phyloP scores from a whole-genome alignment of 2,888 invertebrate species.

The Pycnomerus fuliginosus region DNA sequence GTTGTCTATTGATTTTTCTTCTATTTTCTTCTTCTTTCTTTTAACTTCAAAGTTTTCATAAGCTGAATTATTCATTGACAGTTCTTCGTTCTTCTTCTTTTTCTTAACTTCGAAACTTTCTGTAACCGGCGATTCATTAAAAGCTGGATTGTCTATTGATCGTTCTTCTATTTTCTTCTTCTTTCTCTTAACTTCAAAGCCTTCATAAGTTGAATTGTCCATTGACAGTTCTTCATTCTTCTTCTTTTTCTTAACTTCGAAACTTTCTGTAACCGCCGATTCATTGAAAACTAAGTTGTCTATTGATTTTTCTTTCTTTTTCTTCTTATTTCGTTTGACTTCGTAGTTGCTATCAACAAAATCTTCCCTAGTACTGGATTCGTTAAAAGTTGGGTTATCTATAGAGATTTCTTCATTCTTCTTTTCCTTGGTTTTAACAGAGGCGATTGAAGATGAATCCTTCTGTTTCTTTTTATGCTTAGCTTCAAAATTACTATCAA shows the following conservation, averaged over 20 bases:
- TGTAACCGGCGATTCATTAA: no score
- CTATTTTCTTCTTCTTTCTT: no score
- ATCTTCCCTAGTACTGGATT: no score
- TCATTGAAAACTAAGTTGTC: not conserved
- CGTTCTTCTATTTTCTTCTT: conserved; percentile 27
- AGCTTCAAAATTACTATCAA: no score
- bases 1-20: no score
- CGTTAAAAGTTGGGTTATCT: conserved; percentile 22
- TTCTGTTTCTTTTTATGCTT: no score
- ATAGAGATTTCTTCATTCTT: conserved; percentile 9
- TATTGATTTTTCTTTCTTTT: conserved; percentile 16
- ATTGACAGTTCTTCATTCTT: no score
- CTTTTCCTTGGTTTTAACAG: conserved; percentile 3
- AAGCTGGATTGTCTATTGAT: conserved; percentile 26
- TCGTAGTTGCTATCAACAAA: conserved; percentile 20
- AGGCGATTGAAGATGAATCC: no score
- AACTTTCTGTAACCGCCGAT: not conserved
- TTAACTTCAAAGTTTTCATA: no score
- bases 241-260: no score
- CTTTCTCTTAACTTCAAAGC: conserved; percentile 28
- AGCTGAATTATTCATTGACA: conserved; percentile 23
- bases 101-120: no score
- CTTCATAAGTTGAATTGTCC: not conserved
- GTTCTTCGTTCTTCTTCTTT: conserved; percentile 6
- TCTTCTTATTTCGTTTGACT: conserved; percentile 22